These are phyloP conservation scores for Chondrilla cf. caribensis DNA, from an alignment of 37 sponge, comb jelly and placozoan genomes.

Conservation along the genomic window DNA sequence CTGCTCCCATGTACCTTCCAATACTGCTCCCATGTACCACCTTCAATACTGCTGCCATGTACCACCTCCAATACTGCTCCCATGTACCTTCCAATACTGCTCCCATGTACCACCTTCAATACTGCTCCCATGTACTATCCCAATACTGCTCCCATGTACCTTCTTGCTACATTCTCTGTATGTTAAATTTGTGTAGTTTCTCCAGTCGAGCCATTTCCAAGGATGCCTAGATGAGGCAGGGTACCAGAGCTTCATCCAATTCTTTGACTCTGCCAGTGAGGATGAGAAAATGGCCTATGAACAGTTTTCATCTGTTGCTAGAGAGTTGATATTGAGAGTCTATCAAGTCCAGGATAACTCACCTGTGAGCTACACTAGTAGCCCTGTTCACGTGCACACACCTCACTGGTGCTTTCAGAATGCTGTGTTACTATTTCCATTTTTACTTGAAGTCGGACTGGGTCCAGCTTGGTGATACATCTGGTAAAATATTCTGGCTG, in stretches of 20 bases:
- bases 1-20: too few relatives aligned
- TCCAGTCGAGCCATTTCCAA: constrained; percentile 34
- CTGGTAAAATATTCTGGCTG: constrained; percentile 67
- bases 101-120: too few relatives aligned
- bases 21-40: too few relatives aligned
- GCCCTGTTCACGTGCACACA: not conserved
- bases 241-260: constrained; percentile 27
- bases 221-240: constrained; percentile 34
- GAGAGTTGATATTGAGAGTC: constrained; percentile 67
- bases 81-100: too few relatives aligned
- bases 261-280: constrained; percentile 34
- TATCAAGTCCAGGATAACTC: constrained; percentile 78
- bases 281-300: constrained; percentile 63
- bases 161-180: too few relatives aligned
- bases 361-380: constrained; percentile 33
- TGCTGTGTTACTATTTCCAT: not conserved
- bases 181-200: too few relatives aligned
- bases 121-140: too few relatives aligned
- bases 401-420: too few relatives aligned
- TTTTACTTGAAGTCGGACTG: constrained; percentile 64
- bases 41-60: too few relatives aligned
- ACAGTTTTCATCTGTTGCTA: constrained; percentile 73
- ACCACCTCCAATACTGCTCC: too few relatives aligned
- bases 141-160: too few relatives aligned
- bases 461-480: constrained; percentile 63